Evolutionary conservation across 2,888 invertebrate species (phyloP), one percentile per base, ranked within the genome.

Genomic region (Zootermopsis nevadensis): DNA sequence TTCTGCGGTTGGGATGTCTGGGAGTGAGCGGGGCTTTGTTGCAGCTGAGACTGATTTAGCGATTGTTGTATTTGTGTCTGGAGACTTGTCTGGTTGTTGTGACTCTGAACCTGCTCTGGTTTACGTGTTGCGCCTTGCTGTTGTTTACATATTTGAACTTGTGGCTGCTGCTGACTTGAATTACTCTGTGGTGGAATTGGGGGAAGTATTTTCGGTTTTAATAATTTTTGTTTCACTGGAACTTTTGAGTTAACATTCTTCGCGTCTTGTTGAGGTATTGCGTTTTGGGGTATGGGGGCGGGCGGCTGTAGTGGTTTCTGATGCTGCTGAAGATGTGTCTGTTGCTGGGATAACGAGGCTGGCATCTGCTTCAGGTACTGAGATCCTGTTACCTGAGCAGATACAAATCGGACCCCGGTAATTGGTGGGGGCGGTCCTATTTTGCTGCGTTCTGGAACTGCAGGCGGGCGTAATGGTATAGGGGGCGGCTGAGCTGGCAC

Each of bases 401-500:
- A n/a, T 10, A 33, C 8, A 55, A 48, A 72, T 19, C 35, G 74
- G 24, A 42, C 38, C 27, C 55, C 42, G 22, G 83, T 53, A 12
- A 83, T 55, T 22, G 83, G 81, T 42, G 83, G 83, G 2, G 83
- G 85, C 2, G 83, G 84, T 30, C 84, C 84, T 55, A 72, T 42
- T 42, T 81, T 81, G 72, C 33, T 84, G 19, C 84, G 69, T 76
- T 85, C 83, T 8, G 84, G 85, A 8, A 84, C 83, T 22, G 83
- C 83, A 12, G 84, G 84, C 15, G 84, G 83, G 31, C 81, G 79
- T 15, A 79, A 48, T 22, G 79, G 83, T 0, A 83, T 27, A 0
- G 83, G 83, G 1, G 83, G 83, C 27, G 83, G 72, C 69, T 69
- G 83, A 1, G 83, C 30, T 35, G 77, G 31, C 31, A 83, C 81